Conservation (phyloP, 2,113 vertebrate species). For the Aptenodytes forsteri region DNA sequence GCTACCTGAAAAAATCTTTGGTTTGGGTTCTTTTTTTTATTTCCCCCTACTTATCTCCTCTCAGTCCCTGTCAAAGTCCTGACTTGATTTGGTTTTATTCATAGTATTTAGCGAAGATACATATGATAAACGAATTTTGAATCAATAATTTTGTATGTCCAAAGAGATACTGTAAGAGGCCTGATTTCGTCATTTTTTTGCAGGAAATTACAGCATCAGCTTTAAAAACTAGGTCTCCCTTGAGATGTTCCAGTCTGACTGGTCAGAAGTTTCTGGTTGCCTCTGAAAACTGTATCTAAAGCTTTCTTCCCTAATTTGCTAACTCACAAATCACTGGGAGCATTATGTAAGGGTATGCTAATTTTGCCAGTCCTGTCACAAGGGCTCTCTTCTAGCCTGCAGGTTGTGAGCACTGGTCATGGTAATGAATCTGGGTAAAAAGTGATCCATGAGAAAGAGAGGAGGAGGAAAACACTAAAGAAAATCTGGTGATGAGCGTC, state of each 20-base stretch:
- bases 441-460: conserved; percentile 31
- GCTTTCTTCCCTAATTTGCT: conserved; percentile 22
- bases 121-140: neutral
- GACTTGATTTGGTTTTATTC: neutral
- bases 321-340: neutral
- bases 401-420: conserved; percentile 14
- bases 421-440: conserved; percentile 53
- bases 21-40: neutral
- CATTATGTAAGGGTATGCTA: conserved; percentile 4
- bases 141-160: neutral
- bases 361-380: conserved; percentile 3
- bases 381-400: neutral
- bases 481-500: conserved; percentile 28
- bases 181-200: fast-evolving
- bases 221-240: neutral
- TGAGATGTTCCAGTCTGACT: neutral
- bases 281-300: neutral
- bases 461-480: conserved; percentile 13
- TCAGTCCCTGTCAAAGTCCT: neutral
- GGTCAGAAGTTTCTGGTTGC: neutral
- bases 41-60: neutral
- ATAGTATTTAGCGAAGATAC: neutral
- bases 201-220: neutral
- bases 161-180: neutral
- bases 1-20: neutral